Base-by-base conservation (phyloP, 2,797 vertebrate species). In the Schizopygopsis pylzovi region DNA sequence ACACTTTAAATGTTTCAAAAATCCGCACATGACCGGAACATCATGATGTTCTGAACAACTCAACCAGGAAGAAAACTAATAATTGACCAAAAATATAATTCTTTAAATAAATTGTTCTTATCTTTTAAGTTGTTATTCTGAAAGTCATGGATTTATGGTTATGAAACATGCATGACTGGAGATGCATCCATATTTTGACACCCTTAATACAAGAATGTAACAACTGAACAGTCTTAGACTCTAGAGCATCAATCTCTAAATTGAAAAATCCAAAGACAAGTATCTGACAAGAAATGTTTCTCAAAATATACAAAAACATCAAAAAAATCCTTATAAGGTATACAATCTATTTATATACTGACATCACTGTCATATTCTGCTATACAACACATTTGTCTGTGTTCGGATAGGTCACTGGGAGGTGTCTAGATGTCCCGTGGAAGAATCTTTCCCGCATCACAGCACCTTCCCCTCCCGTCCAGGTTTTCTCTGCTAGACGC, bases 1-100 rank as follows among this genome's bases (percentile, higher is more conserved):
- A 79, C 52, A 85, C 73, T 76, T 83, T 63, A 77, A 67, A 76
- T 65, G 43, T 76, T 76, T 84, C 33, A 41, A 20, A 43, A 67
- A 78, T 28, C 13, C 43, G 72, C 68, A 79, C 68, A 80, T 52
- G 84, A 28, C 28, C 61, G 54, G n/a, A 83, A 85, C 76, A 85
- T 72, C 41, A 59, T 59, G 49, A 78, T 85, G 39, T 33, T 85
- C 39, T 70, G 49, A 85, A 37, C 65, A 85, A 79, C 65, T 56
- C 65, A 79, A 39, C 67, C 77, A n/a, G 3, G 2, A 79, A 45
- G 41, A n/a, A 39, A 85, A 79, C 41, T 25, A 85, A 45, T 39
- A 54, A 81, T 70, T 37, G 33, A 15, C 12, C 12, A 39, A 41
- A 70, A 82, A n/a, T 20, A 54, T 6, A 3, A n/a, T 70, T 70